Base-by-base conservation (phyloP, 1,140 invertebrate genomes). In the Cherax destructor region DNA sequence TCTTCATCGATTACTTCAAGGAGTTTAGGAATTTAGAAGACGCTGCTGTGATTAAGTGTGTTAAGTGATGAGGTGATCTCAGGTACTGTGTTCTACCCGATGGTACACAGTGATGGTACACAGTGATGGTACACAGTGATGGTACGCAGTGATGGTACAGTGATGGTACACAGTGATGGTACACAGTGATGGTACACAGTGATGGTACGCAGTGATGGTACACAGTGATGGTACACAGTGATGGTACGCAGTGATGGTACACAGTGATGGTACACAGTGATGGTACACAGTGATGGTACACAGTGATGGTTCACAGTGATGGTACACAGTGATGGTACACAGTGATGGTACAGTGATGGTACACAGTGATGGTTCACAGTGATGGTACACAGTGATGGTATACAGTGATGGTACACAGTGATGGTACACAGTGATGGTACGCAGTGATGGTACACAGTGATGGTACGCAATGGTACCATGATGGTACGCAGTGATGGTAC, bases 1-100 rank as follows among this genome's bases (percentile, higher is more conserved):
- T 1, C 47, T 74, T 9, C 50, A 16, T 83, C 65, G 72, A 74
- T 86, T 74, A n/a, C 61, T 47, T 76, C 69, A n/a, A 65, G 30
- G 79, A 87, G 85, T 87, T 50, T 24, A 61, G n/a, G 85, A 87
- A 87, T 87, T 87, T 78, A 30, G 85, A 52, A n/a, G 74, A 16
- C 61, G 74, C 16, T 41, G 41, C 24, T 13, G 85, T 79, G 76
- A 79, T 87, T 87, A 87, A 50, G 69, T 59, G 50, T 61, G 30
- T 61, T 87, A 76, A 87, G 59, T 74, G 85, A 87, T 87, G 85
- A 24, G 30, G 30, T 84, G 61, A 84, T 84, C 83, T 41, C 47
- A 11, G 41, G n/a, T 49, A 13, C 56, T 74, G 69, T 74, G 69
- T 30, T 74, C 30, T 74, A 74, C 69, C 69, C 24, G 69, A 21